Base-by-base conservation (phyloP, 2,888 invertebrate species). In the Drosophila multiciliata region DNA sequence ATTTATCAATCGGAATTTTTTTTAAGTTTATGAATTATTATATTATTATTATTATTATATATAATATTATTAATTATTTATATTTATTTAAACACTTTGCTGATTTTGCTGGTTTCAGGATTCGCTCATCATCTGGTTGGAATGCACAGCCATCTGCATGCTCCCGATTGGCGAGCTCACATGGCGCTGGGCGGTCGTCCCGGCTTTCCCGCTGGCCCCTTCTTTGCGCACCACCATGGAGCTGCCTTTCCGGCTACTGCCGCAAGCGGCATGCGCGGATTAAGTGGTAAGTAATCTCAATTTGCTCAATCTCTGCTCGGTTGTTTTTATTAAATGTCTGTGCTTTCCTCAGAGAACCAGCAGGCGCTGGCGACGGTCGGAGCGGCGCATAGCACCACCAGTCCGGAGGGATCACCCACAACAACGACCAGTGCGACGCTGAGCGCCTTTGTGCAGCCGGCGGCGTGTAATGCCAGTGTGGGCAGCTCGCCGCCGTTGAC, bases 61-160 rank as follows among this genome's bases (percentile, higher is more conserved):
- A 5, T 35, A 1, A 35, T 8, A 35, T 9, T 35, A 29, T 36
- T 3, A 9, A 36, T 36, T 36, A 36, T 36, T 36, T 12, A 49
- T 32, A 32, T 12, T 12, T n/a, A 5, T 20, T n/a, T 17, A 5
- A 9, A 6, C 6, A 7, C 7, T 50, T 54, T 3, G 11, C 45
- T 45, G n/a, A 58, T 33, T 23, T 17, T 17, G 40, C n/a, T 33
- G 20, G 33, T 4, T 74, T 5, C 66, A 96, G 96, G 96, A 78
- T 96, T 96, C 88, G 96, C 96, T 0, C 96, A 96, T 89, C 96
- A 96, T 91, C 91, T 96, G 75, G 96, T 96, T 9, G 96, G 96
- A 4, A 93, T 96, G 78, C 96, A 96, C 12, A 95, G 95, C 0
- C 94, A 95, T 12, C 94, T 95, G 78, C 96, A 95, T 29, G 95